Conservation (phyloP, 1,140 invertebrate genomes). For the Lineus longissimus region DNA sequence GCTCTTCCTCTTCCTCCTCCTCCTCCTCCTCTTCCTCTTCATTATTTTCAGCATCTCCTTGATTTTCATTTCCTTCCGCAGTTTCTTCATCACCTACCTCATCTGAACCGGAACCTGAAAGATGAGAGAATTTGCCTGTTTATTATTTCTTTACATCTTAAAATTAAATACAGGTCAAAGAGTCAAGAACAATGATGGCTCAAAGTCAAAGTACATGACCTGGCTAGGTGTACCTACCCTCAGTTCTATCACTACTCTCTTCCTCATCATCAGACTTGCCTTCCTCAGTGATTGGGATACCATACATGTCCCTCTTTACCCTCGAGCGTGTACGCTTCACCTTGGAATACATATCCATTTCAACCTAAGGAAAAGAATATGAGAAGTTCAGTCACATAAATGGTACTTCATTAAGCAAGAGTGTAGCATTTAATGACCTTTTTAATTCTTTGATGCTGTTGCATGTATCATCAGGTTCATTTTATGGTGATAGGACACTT, state of each 20-base stretch:
- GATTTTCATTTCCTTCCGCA: conserved; percentile 26
- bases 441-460: no score
- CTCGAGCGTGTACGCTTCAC: conserved; percentile 58
- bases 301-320: conserved; percentile 49
- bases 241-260: conserved; percentile 15
- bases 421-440: no score
- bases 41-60: conserved; percentile 40
- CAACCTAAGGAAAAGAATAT: not conserved
- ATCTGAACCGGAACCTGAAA: not conserved
- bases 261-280: conserved; percentile 17
- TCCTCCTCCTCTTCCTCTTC: conserved; percentile 36
- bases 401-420: no score
- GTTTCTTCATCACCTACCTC: conserved; percentile 25
- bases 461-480: no score
- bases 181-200: no score
- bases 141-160: not conserved
- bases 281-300: conserved; percentile 33
- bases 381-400: no score
- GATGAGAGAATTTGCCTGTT: not conserved
- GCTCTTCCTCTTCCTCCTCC: conserved; percentile 31
- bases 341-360: conserved; percentile 61
- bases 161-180: not conserved
- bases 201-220: no score
- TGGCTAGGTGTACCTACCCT: no score
- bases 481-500: no score